A percentile compares a stretch with the other conserved stretches of the same genome.
Evolutionary conservation across 2,888 invertebrate species (phyloP).

Genomic region (Apoda limacodes): DNA sequence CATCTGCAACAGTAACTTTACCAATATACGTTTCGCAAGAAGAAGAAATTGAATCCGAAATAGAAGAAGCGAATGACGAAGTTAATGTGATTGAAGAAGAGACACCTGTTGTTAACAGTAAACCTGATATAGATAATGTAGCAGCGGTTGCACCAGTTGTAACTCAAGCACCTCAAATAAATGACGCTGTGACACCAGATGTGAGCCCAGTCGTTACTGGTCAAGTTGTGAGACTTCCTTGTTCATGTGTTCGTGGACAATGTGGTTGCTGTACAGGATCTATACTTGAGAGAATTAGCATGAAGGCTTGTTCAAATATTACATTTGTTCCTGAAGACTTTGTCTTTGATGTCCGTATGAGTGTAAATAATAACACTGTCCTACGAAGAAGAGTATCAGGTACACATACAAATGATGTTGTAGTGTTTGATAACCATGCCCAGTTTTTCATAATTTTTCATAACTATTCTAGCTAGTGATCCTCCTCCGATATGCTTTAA

Average conservation of each 20-base stretch:
- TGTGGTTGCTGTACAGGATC: slow-evolving; percentile 79
- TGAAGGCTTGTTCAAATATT: slow-evolving; percentile 83
- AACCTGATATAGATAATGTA: no score
- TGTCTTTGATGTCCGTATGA: slow-evolving; percentile 78
- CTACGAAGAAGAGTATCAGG: slow-evolving; percentile 81
- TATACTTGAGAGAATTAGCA: slow-evolving; percentile 72
- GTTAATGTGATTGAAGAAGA: slow-evolving; percentile 21
- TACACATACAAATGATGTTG: slow-evolving; percentile 8
- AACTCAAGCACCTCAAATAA: slow-evolving; percentile 28
- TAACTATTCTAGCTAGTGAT: slow-evolving; percentile 72
- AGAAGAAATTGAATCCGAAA: slow-evolving; percentile 25
- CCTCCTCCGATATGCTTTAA: slow-evolving; percentile 79
- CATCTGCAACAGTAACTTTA: slow-evolving; percentile 48
- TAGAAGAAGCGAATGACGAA: slow-evolving; percentile 26
- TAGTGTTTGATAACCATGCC: slow-evolving; percentile 1
- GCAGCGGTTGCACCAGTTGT: slow-evolving; percentile 22
- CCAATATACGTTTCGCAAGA: slow-evolving; percentile 49
- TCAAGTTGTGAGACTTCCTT: slow-evolving; percentile 69
- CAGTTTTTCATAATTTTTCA: slow-evolving; percentile 5
- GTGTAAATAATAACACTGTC: slow-evolving; percentile 78
- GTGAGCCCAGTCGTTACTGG: slow-evolving; percentile 28
- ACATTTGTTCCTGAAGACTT: slow-evolving; percentile 86
- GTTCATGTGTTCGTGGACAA: slow-evolving; percentile 70
- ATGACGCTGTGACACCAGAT: slow-evolving; percentile 23
- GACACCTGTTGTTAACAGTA: slow-evolving; percentile 19